Evolutionary conservation across 1,140 invertebrate genomes (phyloP), one percentile per base, ranked within the genome.

Genomic region (Heliothis virescens): DNA sequence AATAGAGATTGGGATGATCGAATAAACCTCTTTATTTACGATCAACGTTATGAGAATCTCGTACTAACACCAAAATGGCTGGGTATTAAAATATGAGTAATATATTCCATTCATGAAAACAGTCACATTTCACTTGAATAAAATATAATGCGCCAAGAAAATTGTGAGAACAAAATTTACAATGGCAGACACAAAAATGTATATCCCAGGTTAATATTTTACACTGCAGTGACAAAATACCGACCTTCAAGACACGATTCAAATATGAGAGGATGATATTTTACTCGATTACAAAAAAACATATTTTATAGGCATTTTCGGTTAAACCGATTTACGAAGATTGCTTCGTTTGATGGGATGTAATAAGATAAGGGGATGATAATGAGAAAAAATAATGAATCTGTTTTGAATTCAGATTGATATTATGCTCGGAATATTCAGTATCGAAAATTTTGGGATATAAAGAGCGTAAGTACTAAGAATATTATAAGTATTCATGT

Each of bases 111-210:
- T 65, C 48, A 76, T 65, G 74, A 63, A 76, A 63, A 63, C 59
- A 26, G 59, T 76, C 74, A 65, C 74, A 65, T 76, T 29, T 65
- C 47, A 57, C 76, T 52, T 16, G 29, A 48, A 26, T 78, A 69
- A 78, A 67, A 78, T 78, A 78, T 52, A 78, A 67, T 67, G 63
- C 41, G 75, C 50, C 50, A 52, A 78, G 41, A 62, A 79, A 79
- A 67, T 53, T 29, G 29, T 21, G 34, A 26, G 74, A 67, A 77
- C 74, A 57, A 71, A 79, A 79, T 71, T 79, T 60, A 72, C 77
- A 50, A 53, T 69, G 62, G 52, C 52, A 26, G 55, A 65, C 47
- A 41, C 77, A 71, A 69, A 71, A 79, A 71, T 67, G 67, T 67
- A 67, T 72, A 59, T 10, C 50, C 77, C 52, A 18, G 55, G 34